Evolutionary conservation across 2,797 vertebrate genomes (phyloP).

Genomic region (Danio albolineatus): DNA sequence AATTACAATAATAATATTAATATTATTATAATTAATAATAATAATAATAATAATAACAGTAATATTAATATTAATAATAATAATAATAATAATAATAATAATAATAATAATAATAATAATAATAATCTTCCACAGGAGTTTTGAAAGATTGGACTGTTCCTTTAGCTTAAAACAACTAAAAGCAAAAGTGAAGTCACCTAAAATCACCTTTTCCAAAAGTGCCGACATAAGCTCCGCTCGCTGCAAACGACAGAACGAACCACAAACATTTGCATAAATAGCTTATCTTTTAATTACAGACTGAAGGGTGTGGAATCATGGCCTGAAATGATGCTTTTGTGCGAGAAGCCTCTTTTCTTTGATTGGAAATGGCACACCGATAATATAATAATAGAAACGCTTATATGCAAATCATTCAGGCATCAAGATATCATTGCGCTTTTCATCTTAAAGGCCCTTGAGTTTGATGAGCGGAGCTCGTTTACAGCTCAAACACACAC

Average conservation of each 20-base stretch:
- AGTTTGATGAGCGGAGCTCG: conserved; percentile 52
- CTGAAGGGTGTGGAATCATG: conserved; percentile 67
- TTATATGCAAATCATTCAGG: conserved; percentile 43
- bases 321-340: conserved; percentile 62
- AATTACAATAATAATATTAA: no score
- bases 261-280: conserved; percentile 75
- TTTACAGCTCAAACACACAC: conserved; percentile 42
- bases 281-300: conserved; percentile 78
- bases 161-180: background rate
- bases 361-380: conserved; percentile 57
- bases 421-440: conserved; percentile 53
- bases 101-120: no score
- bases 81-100: no score
- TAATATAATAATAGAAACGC: conserved; percentile 43
- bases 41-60: no score
- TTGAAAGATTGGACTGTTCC: background rate
- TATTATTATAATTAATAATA: no score
- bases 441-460: conserved; percentile 48
- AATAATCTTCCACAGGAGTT: background rate
- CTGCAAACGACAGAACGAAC: conserved; percentile 67
- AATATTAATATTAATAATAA: no score
- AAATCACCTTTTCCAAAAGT: conserved; percentile 62
- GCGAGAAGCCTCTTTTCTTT: conserved; percentile 59
- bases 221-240: conserved; percentile 62
- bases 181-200: conserved; percentile 18